A percentile compares a stretch with the other conserved stretches of the same genome.
These are phyloP conservation scores for Pseudorhiza aurosa DNA, from an alignment of 30 jellyfish, hydroid and myxozoan genomes.

Conservation along the genomic window DNA sequence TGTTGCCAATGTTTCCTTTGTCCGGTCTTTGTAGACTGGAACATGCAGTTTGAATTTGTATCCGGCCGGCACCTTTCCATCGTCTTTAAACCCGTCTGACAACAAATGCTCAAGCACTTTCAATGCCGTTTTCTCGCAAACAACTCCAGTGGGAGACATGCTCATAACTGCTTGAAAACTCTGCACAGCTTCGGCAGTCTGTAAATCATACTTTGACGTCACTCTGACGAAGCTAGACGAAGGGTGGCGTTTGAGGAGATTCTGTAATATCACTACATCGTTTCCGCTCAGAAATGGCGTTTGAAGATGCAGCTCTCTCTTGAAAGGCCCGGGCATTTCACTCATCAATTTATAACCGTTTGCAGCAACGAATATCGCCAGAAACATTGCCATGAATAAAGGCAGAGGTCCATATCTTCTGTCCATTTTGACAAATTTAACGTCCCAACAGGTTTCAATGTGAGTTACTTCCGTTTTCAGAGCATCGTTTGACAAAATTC, in stretches of 20 bases:
- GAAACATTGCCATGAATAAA: not conserved
- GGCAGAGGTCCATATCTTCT: too few species aligned
- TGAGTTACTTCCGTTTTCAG: too few species aligned
- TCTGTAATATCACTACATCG: constrained; percentile 81
- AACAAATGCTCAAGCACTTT: constrained; percentile 40
- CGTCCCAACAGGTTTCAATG: too few species aligned
- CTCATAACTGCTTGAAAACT: constrained; percentile 36
- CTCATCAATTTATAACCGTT: constrained; percentile 9
- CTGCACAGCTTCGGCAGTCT: constrained; percentile 61
- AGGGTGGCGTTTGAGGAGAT: constrained; percentile 58
- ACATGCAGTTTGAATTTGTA: constrained; percentile 73
- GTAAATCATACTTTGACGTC: constrained; percentile 52
- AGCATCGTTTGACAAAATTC: too few species aligned
- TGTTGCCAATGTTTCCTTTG: constrained; percentile 71
- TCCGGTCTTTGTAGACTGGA: constrained; percentile 83
- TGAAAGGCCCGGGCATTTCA: constrained; percentile 74
- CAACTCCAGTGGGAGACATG: constrained; percentile 54
- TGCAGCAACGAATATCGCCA: not conserved
- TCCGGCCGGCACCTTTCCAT: constrained; percentile 67
- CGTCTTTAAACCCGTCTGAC: constrained; percentile 83
- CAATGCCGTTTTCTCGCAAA: constrained; percentile 60
- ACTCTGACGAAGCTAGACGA: constrained; percentile 7
- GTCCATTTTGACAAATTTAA: too few species aligned
- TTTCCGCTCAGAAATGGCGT: constrained; percentile 61
- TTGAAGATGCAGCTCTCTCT: constrained; percentile 42